phyloP scores from a whole-genome alignment of 1,140 invertebrate genomes.

The Drosophila jambulina region DNA sequence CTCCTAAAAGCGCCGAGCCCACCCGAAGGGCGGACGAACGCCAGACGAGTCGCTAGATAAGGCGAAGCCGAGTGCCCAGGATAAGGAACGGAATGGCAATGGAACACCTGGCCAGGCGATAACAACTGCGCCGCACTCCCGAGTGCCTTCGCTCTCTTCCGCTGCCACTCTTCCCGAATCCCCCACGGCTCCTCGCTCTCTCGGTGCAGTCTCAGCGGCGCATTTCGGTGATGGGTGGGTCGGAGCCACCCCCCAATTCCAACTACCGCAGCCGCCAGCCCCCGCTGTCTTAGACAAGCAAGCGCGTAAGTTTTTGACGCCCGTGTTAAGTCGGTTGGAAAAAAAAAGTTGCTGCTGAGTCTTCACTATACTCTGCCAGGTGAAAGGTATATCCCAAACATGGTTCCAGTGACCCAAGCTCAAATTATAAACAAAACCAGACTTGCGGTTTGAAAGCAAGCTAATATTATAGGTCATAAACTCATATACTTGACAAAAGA shows the following conservation, averaged over 20 bases:
- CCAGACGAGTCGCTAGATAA: slow-evolving; percentile 50
- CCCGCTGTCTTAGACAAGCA: slow-evolving; percentile 72
- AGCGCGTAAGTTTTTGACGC: slow-evolving; percentile 79
- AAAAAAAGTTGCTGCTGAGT: slow-evolving; percentile 63
- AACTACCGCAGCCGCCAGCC: background rate
- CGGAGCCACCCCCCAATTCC: background rate
- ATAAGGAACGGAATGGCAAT: slow-evolving; percentile 70
- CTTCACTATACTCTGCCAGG: slow-evolving; percentile 15
- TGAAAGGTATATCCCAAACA: background rate
- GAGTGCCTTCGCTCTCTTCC: background rate
- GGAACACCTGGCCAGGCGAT: slow-evolving; percentile 61
- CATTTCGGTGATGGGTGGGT: slow-evolving; percentile 22
- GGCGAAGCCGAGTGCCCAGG: slow-evolving; percentile 58
- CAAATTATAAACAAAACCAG: background rate
- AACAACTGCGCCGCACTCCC: slow-evolving; percentile 46
- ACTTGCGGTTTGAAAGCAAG: background rate
- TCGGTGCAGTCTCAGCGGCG: slow-evolving; percentile 52
- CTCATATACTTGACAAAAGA: no score
- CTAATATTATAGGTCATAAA: no score
- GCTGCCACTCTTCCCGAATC: slow-evolving; percentile 1
- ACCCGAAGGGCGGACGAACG: slow-evolving; percentile 15
- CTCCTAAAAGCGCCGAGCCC: slow-evolving; percentile 15
- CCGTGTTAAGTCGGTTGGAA: slow-evolving; percentile 78
- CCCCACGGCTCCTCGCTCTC: background rate
- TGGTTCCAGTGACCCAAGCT: background rate